phyloP scores from a whole-genome alignment of 2,113 vertebrate species.

The Diadophis punctatus region DNA sequence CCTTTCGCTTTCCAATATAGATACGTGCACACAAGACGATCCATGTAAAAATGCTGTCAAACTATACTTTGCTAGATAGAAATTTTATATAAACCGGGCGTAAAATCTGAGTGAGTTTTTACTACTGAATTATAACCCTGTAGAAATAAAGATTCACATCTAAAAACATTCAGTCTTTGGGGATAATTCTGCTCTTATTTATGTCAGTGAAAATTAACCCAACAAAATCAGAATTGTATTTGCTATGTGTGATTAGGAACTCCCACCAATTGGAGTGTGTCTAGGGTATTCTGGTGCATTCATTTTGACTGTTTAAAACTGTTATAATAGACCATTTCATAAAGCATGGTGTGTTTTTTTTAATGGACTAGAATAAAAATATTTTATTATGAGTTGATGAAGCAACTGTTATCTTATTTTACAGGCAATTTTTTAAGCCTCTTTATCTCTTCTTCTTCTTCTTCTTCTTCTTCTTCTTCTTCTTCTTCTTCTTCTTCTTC shows the following conservation, averaged over 20 bases:
- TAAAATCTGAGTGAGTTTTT: slow-evolving; percentile 65
- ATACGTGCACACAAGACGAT: not conserved
- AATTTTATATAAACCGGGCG: slow-evolving; percentile 62
- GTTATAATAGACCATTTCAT: not conserved
- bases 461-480: not conserved
- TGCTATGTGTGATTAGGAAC: not conserved
- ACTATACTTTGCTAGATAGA: slow-evolving; percentile 46
- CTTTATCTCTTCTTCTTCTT: not conserved
- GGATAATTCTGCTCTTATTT: slow-evolving; percentile 16
- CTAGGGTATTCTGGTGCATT: not conserved
- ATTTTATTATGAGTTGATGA: not conserved
- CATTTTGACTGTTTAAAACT: not conserved
- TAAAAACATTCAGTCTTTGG: slow-evolving; percentile 4
- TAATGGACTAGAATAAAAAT: not conserved
- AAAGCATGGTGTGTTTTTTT: not conserved
- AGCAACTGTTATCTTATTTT: not conserved
- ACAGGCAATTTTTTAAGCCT: not conserved
- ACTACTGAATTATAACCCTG: slow-evolving; percentile 57
- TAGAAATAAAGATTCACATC: slow-evolving; percentile 48
- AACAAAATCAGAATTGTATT: not conserved
- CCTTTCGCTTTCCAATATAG: slow-evolving; percentile 1
- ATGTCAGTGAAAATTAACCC: slow-evolving; percentile 6
- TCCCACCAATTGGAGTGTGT: not conserved
- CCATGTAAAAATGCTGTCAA: slow-evolving; percentile 54
- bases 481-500: not conserved